These are phyloP conservation scores for Nesoenas mayeri DNA, from an alignment of 2,113 vertebrate genomes.

Conservation along the genomic window DNA sequence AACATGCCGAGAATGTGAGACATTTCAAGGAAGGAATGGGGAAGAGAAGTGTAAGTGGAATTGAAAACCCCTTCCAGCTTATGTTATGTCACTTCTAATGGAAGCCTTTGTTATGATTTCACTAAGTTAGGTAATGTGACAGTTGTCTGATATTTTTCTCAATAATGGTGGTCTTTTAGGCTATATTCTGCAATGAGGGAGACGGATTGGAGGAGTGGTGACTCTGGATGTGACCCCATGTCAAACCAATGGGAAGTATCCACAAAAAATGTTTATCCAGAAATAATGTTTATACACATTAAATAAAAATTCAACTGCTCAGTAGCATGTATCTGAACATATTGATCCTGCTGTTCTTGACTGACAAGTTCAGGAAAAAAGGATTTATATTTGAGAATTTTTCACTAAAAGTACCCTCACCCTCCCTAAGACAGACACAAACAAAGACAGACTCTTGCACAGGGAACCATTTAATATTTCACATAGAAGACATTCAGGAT, in stretches of 20 bases:
- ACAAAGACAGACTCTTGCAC: not conserved
- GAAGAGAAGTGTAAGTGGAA: constrained; percentile 82
- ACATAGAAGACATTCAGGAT: fast-evolving
- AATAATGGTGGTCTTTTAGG: constrained; percentile 65
- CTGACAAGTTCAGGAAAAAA: not conserved
- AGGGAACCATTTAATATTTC: not conserved
- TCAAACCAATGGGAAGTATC: constrained; percentile 1
- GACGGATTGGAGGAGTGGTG: not conserved
- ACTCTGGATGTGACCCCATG: constrained; percentile 4
- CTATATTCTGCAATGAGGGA: constrained; percentile 27
- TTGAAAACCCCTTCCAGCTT: constrained; percentile 75
- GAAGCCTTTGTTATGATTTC: constrained; percentile 71
- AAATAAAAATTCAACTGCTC: constrained; percentile 1
- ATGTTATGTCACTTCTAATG: constrained; percentile 72
- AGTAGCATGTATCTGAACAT: not conserved
- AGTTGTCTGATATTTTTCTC: constrained; percentile 66
- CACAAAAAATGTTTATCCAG: not conserved
- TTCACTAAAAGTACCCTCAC: not conserved
- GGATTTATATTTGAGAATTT: not conserved
- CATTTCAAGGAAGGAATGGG: constrained; percentile 70
- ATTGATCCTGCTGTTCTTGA: not conserved
- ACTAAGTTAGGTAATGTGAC: constrained; percentile 71
- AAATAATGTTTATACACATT: not conserved
- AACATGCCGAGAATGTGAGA: constrained; percentile 77
- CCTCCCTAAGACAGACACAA: fast-evolving